These are phyloP conservation scores for Gallinago stenura DNA, from an alignment of 2,797 vertebrate species.

Conservation along the genomic window DNA sequence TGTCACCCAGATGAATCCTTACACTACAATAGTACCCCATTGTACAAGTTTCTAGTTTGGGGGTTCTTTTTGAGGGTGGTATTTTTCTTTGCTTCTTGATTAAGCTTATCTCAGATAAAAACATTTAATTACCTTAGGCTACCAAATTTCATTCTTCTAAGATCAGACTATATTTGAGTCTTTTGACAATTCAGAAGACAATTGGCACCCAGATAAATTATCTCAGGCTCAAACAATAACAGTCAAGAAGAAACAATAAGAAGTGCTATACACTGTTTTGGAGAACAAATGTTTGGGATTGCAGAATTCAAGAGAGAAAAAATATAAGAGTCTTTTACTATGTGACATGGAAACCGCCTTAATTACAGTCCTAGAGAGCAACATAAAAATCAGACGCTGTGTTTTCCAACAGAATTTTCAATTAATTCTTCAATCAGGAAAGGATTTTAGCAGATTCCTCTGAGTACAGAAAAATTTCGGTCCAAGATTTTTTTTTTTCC, in stretches of 20 bases:
- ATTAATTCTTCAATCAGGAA: not conserved
- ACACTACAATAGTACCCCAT: not conserved
- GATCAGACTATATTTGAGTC: not conserved
- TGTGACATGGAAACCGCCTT: not conserved
- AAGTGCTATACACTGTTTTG: not conserved
- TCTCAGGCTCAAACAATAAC: not conserved
- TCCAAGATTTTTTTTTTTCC: not conserved
- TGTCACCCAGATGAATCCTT: not conserved
- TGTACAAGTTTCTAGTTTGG: not conserved
- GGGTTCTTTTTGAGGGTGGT: not conserved
- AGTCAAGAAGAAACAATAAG: not conserved
- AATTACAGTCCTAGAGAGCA: not conserved
- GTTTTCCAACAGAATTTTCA: not conserved
- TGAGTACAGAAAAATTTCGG: not conserved
- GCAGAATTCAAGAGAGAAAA: not conserved
- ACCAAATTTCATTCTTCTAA: not conserved
- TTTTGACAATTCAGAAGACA: not conserved
- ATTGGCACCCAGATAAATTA: not conserved
- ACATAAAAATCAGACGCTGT: not conserved
- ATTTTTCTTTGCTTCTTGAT: not conserved
- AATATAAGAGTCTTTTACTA: not conserved
- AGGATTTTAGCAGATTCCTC: not conserved
- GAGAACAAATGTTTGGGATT: not conserved
- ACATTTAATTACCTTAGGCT: not conserved
- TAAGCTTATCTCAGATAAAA: not conserved